phyloP scores from a whole-genome alignment of 2,888 invertebrate genomes.

The Euproctis similis region DNA sequence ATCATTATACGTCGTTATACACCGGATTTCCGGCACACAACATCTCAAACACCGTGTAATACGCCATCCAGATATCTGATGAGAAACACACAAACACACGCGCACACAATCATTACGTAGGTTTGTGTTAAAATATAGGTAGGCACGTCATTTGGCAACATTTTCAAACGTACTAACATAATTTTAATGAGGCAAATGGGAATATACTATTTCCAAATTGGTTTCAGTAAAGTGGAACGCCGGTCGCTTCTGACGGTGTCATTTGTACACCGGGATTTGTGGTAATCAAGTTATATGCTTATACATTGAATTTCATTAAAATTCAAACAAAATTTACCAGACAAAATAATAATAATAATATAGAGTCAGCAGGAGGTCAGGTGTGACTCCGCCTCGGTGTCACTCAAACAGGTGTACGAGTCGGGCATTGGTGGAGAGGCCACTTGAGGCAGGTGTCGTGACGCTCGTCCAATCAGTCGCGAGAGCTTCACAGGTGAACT shows the following conservation, averaged over 20 bases:
- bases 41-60: slow-evolving; percentile 58
- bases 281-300: too few relatives aligned
- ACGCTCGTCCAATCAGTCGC: slow-evolving; percentile 32
- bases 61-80: slow-evolving; percentile 15
- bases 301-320: too few relatives aligned
- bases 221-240: slow-evolving; percentile 3
- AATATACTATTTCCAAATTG: slow-evolving; percentile 5
- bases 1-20: slow-evolving; percentile 54
- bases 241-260: slow-evolving; percentile 1
- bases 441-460: slow-evolving; percentile 47
- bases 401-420: slow-evolving; percentile 46
- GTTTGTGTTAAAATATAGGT: background rate
- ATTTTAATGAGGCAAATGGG: slow-evolving; percentile 4
- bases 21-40: slow-evolving; percentile 60
- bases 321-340: too few relatives aligned
- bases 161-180: background rate
- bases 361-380: too few relatives aligned
- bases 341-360: too few relatives aligned
- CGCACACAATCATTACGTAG: background rate
- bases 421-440: slow-evolving; percentile 36
- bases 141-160: background rate
- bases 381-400: slow-evolving; percentile 39
- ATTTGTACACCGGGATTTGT: too few relatives aligned
- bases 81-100: slow-evolving; percentile 16
- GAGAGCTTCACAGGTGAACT: slow-evolving; percentile 17